A percentile compares a stretch with the other conserved stretches of the same genome.
Evolutionary conservation across 2,888 invertebrate genomes (phyloP).

Genomic region (Synergus gifuensis): DNA sequence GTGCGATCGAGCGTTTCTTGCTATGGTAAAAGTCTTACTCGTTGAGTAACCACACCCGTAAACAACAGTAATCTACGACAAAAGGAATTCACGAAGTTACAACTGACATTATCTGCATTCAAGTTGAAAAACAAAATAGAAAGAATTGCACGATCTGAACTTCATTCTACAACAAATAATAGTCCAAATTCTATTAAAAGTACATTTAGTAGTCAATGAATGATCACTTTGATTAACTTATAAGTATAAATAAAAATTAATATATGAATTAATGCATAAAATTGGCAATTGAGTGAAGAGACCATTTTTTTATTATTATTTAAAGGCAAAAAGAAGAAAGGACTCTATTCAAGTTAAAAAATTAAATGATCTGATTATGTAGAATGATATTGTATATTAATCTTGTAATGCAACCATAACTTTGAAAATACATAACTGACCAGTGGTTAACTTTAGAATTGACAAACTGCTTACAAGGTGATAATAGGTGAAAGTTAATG

Average conservation of each 20-base stretch:
- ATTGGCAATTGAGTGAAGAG: background rate
- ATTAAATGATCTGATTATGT: background rate
- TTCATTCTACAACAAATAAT: background rate
- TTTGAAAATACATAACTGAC: constrained; percentile 11
- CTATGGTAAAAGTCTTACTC: constrained; percentile 1
- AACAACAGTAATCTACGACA: background rate
- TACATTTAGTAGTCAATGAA: background rate
- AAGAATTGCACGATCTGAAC: background rate
- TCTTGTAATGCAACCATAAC: background rate
- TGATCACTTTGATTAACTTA: no score
- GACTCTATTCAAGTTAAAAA: background rate
- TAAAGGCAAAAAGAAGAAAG: background rate
- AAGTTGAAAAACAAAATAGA: background rate
- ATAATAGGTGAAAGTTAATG: constrained; percentile 18
- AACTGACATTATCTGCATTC: background rate
- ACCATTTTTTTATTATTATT: background rate
- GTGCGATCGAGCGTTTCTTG: background rate
- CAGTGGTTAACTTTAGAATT: constrained; percentile 2
- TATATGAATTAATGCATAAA: no score
- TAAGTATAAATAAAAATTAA: no score
- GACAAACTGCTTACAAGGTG: constrained; percentile 10
- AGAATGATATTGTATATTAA: background rate
- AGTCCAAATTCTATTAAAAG: background rate
- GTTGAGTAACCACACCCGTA: constrained; percentile 6
- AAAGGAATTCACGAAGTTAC: background rate